Evolutionary conservation across 1,140 invertebrate species (phyloP).

Genomic region (Acyrthosiphon pisum): DNA sequence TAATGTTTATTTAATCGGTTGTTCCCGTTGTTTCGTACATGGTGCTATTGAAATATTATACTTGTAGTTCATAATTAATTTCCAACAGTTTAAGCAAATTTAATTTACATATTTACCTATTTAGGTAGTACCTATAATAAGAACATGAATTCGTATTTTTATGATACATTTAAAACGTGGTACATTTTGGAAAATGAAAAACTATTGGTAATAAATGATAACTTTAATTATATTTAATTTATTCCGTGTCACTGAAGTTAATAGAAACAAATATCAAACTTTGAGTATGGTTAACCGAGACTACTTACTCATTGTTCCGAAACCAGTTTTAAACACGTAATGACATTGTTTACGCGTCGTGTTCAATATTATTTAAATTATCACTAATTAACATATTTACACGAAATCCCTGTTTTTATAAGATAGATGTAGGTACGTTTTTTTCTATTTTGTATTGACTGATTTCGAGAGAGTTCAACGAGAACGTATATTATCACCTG

Average conservation of each 20-base stretch:
- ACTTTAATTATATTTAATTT: neutral
- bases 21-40: neutral
- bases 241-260: neutral
- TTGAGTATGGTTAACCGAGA: neutral
- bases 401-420: neutral
- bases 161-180: neutral
- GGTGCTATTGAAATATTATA: neutral
- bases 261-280: constrained; percentile 23
- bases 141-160: neutral
- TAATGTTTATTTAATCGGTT: neutral
- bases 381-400: neutral
- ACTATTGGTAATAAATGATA: neutral
- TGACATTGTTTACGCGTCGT: neutral
- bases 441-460: neutral
- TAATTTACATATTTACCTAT: neutral
- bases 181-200: neutral
- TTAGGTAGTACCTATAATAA: neutral
- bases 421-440: neutral
- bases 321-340: constrained; percentile 29
- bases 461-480: neutral
- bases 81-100: neutral
- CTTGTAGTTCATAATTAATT: neutral
- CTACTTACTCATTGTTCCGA: neutral
- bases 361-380: neutral
- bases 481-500: neutral